These are phyloP conservation scores for Scaptomyza pallida DNA, from an alignment of 1,140 invertebrate genomes.

Conservation along the genomic window DNA sequence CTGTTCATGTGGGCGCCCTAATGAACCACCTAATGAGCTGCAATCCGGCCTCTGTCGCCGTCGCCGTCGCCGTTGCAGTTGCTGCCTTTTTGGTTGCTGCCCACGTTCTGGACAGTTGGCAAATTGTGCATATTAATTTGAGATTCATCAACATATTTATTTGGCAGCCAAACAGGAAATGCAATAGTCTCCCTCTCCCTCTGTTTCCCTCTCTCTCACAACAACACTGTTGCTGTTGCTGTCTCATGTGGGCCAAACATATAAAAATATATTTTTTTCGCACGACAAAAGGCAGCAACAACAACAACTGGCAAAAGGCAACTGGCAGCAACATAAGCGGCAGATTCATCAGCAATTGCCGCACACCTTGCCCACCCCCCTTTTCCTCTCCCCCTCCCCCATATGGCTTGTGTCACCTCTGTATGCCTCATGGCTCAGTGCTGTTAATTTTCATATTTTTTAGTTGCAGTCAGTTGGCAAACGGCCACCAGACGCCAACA, in stretches of 20 bases:
- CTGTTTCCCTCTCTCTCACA: conserved; percentile 1
- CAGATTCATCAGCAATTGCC: conserved; percentile 19
- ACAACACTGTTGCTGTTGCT: background rate
- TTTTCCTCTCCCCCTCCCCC: background rate
- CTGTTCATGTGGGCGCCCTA: conserved; percentile 59
- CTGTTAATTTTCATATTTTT: conserved; percentile 60
- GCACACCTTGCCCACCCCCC: conserved; percentile 56
- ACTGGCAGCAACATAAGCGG: conserved; percentile 12
- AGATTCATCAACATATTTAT: conserved; percentile 66
- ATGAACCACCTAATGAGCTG: conserved; percentile 61
- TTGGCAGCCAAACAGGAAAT: conserved; percentile 74
- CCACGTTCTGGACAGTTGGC: conserved; percentile 28
- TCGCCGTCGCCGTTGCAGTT: background rate
- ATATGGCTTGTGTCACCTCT: conserved; percentile 6
- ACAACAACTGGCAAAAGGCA: background rate
- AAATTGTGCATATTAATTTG: conserved; percentile 74
- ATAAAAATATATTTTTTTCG: conserved; percentile 57
- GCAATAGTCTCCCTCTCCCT: conserved; percentile 30
- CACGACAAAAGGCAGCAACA: conserved; percentile 47
- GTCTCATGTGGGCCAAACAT: conserved; percentile 55
- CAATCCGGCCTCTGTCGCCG: background rate
- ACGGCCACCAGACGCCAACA: conserved; percentile 56
- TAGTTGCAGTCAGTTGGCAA: conserved; percentile 55
- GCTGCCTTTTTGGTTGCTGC: too few relatives aligned
- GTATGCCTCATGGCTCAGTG: conserved; percentile 4